phyloP scores from a whole-genome alignment of 2,888 invertebrate genomes.

The Drosophila neutralis region DNA sequence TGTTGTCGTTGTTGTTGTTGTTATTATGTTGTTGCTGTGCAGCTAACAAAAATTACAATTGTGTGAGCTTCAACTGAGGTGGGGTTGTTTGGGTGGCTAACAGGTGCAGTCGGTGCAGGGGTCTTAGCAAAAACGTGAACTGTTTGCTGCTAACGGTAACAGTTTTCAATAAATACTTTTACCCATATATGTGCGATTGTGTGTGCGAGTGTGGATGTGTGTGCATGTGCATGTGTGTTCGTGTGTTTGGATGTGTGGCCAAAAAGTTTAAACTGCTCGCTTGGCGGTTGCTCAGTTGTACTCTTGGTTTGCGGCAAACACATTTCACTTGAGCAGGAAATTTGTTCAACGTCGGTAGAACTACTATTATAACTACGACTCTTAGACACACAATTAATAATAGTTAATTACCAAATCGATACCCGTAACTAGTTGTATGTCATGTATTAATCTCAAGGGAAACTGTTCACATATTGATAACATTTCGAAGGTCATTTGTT shows the following conservation, averaged over 20 bases:
- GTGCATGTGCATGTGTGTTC: slow-evolving; percentile 27
- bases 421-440: slow-evolving; percentile 6
- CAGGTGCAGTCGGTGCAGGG: slow-evolving; percentile 6
- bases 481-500: background rate
- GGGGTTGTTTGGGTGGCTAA: slow-evolving; percentile 10
- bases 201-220: slow-evolving; percentile 2
- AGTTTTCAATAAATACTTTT: slow-evolving; percentile 79
- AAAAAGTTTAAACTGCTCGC: slow-evolving; percentile 74
- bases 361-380: background rate
- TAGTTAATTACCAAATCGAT: slow-evolving; percentile 27
- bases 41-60: slow-evolving; percentile 62
- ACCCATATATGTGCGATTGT: slow-evolving; percentile 49
- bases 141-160: slow-evolving; percentile 77
- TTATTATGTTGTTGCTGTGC: slow-evolving; percentile 34
- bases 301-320: slow-evolving; percentile 50
- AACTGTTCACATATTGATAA: slow-evolving; percentile 2
- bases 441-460: slow-evolving; percentile 18
- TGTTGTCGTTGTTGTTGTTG: slow-evolving; percentile 17
- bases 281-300: slow-evolving; percentile 64
- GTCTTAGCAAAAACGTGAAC: slow-evolving; percentile 33
- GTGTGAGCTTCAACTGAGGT: slow-evolving; percentile 29
- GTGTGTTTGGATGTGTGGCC: slow-evolving; percentile 37
- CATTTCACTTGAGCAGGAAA: slow-evolving; percentile 49
- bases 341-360: slow-evolving; percentile 29
- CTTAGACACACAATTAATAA: slow-evolving; percentile 6